Evolutionary conservation across 2,113 vertebrate species (phyloP).

Genomic region (Coturnix japonica): DNA sequence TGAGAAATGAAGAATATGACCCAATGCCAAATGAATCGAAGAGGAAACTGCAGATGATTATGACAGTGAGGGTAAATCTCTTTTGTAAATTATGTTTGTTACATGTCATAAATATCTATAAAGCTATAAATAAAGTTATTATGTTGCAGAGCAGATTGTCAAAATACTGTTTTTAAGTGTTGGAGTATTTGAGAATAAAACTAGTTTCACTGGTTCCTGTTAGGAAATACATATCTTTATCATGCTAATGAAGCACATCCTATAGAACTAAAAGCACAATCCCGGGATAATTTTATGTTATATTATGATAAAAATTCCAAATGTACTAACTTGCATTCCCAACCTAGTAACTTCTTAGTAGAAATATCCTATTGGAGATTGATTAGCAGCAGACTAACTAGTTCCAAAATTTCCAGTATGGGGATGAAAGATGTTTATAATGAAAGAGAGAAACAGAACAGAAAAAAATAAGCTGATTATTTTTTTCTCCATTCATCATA

Average conservation of each 20-base stretch:
- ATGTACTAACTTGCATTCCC: neutral
- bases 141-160: slow-evolving; percentile 44
- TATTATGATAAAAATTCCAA: neutral
- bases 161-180: slow-evolving; percentile 53
- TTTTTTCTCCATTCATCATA: neutral
- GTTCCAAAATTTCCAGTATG: neutral
- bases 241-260: neutral
- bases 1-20: slow-evolving; percentile 89
- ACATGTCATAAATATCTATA: slow-evolving; percentile 36
- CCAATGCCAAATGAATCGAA: slow-evolving; percentile 78
- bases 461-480: neutral
- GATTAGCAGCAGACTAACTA: neutral
- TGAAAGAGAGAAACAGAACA: neutral
- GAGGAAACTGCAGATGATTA: slow-evolving; percentile 82
- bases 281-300: neutral
- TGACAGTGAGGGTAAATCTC: slow-evolving; percentile 80
- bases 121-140: slow-evolving; percentile 59
- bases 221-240: slow-evolving; percentile 6
- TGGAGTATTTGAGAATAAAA: slow-evolving; percentile 30
- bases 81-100: neutral
- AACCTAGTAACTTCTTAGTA: neutral
- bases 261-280: neutral
- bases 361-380: neutral
- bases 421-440: neutral
- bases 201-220: neutral